These are phyloP conservation scores for Drosophila ustulata DNA, from an alignment of 2,888 invertebrate species.

Conservation along the genomic window DNA sequence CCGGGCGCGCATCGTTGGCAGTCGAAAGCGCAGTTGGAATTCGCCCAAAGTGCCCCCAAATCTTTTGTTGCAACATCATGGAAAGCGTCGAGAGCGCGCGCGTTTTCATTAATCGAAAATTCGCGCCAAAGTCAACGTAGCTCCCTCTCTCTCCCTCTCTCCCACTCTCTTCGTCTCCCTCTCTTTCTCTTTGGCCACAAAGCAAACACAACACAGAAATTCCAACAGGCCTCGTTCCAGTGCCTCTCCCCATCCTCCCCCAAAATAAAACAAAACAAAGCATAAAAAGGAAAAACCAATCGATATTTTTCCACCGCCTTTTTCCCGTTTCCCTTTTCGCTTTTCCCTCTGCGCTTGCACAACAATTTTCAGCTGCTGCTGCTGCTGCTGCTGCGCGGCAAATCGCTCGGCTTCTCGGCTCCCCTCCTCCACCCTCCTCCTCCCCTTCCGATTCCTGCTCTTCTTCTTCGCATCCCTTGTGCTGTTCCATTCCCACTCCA, in stretches of 20 bases:
- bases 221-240: conserved; percentile 63
- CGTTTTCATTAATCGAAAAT: conserved; percentile 77
- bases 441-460: not conserved
- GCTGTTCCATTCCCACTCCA: not conserved
- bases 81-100: conserved; percentile 35
- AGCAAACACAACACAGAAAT: conserved; percentile 56
- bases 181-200: conserved; percentile 13
- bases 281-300: conserved; percentile 54
- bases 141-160: too few relatives aligned
- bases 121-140: conserved; percentile 70
- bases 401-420: conserved; percentile 27
- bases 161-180: not conserved
- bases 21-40: conserved; percentile 70
- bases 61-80: conserved; percentile 32
- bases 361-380: conserved; percentile 58
- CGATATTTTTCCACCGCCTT: conserved; percentile 64
- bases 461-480: too few relatives aligned
- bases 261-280: conserved; percentile 16
- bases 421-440: not conserved
- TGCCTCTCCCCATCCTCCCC: not conserved
- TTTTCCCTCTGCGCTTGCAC: conserved; percentile 45
- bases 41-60: conserved; percentile 24
- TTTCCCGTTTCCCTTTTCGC: conserved; percentile 40
- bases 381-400: conserved; percentile 51
- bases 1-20: conserved; percentile 62